Conservation (phyloP, 1,140 invertebrate genomes). For the Tenebrio molitor region DNA sequence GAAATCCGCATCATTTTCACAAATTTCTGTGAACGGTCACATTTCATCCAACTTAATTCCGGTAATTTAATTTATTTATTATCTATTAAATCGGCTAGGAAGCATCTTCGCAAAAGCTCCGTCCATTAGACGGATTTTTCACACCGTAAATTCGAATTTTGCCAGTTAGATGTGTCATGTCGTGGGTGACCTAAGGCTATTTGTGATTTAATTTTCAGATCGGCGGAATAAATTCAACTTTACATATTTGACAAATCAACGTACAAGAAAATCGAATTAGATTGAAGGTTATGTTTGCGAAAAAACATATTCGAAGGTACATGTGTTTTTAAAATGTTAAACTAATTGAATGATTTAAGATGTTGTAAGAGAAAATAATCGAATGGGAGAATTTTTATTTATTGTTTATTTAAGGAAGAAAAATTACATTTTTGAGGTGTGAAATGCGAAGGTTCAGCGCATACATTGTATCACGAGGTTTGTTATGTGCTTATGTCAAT, state of each 20-base stretch:
- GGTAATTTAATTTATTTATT: conserved; percentile 5
- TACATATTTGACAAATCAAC: neutral
- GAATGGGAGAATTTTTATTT: neutral
- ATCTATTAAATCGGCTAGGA: neutral
- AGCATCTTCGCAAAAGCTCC: neutral
- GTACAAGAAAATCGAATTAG: conserved; percentile 27
- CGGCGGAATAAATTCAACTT: neutral
- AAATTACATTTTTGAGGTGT: neutral
- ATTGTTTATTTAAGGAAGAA: too few species aligned
- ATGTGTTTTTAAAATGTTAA: neutral
- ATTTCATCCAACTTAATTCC: conserved; percentile 4
- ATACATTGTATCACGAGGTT: too few species aligned
- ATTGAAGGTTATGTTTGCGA: conserved; percentile 1
- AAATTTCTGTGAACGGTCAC: conserved; percentile 7
- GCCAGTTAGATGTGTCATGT: neutral
- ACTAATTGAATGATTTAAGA: neutral
- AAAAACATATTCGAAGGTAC: neutral
- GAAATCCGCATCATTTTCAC: neutral
- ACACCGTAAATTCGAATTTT: conserved; percentile 11
- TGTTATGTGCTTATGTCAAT: too few species aligned
- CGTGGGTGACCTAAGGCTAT: too few species aligned
- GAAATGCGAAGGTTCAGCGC: neutral
- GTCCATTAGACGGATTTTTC: neutral
- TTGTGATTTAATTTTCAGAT: neutral
- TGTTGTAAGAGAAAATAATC: neutral